These are phyloP conservation scores for Ridgeia piscesae DNA, from an alignment of 1,140 invertebrate genomes.

Conservation along the genomic window DNA sequence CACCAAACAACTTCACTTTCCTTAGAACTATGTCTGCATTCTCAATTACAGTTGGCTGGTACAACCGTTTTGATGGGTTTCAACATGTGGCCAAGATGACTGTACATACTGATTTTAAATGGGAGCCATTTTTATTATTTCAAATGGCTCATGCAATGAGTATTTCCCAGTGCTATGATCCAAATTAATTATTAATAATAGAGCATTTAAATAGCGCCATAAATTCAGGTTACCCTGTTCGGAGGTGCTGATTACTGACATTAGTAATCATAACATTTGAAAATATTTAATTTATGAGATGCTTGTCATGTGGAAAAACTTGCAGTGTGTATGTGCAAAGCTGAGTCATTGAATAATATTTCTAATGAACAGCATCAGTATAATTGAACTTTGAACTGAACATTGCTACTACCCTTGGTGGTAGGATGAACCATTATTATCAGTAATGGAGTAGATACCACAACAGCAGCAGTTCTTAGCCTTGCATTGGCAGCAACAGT, in stretches of 20 bases:
- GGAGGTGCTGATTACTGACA: no score
- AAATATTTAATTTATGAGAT: no score
- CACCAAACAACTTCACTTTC: conserved; percentile 5
- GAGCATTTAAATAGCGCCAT: no score
- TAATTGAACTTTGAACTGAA: no score
- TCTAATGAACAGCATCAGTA: no score
- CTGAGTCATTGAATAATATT: background rate
- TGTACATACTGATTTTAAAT: background rate
- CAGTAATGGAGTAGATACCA: background rate
- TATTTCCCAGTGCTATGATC: background rate
- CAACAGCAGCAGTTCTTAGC: background rate
- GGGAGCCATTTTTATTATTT: background rate
- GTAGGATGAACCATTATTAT: no score
- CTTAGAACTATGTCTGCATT: background rate
- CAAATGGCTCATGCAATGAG: background rate
- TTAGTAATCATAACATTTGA: no score
- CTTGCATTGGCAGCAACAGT: background rate
- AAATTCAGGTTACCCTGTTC: no score
- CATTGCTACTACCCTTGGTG: no score
- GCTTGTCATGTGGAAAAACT: no score
- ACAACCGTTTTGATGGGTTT: background rate
- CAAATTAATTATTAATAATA: no score
- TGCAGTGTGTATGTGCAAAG: background rate
- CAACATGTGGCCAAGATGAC: background rate
- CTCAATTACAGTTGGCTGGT: background rate